These are phyloP conservation scores for Marcusenius ussheri DNA, from an alignment of 2,113 vertebrate species.

Conservation along the genomic window DNA sequence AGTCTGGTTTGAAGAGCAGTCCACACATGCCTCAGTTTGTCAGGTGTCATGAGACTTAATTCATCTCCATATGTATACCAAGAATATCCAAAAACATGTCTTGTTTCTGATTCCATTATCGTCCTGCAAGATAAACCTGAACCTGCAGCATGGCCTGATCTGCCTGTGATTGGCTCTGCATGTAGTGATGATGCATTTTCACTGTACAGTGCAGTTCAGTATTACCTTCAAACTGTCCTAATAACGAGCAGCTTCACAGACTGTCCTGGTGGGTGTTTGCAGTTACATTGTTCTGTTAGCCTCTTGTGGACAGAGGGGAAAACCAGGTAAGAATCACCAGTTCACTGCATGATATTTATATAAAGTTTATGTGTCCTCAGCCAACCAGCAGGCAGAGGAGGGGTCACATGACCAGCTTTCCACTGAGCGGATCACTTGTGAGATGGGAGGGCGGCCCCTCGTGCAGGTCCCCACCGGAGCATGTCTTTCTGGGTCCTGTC, in stretches of 20 bases:
- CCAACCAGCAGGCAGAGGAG: neutral
- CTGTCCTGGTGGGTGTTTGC: neutral
- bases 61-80: neutral
- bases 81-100: neutral
- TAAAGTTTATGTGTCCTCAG: neutral
- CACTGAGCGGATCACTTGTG: neutral
- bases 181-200: neutral
- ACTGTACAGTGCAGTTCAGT: neutral
- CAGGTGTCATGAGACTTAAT: neutral
- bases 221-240: neutral
- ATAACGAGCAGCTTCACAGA: neutral
- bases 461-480: neutral
- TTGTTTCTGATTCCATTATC: neutral
- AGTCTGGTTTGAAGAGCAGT: neutral
- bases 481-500: neutral
- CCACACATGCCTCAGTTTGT: neutral
- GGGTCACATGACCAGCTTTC: neutral
- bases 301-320: conserved; percentile 15
- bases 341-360: neutral
- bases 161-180: neutral
- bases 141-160: neutral
- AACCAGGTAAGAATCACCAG: neutral
- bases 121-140: neutral
- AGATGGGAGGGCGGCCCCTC: neutral
- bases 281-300: conserved; percentile 19